phyloP scores from a whole-genome alignment of 2,797 vertebrate genomes.

The Cyclura pinguis region DNA sequence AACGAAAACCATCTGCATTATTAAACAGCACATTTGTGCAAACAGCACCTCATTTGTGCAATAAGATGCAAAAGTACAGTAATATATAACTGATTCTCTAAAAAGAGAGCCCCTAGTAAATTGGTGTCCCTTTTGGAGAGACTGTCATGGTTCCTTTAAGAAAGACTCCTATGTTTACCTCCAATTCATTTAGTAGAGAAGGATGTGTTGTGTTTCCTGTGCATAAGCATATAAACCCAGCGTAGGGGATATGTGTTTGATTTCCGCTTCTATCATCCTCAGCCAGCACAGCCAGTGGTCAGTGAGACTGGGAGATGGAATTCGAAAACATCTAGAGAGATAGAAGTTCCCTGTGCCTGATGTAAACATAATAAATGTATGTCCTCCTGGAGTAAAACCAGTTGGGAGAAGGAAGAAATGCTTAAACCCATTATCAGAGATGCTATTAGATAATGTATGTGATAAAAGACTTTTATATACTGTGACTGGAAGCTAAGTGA shows the following conservation, averaged over 20 bases:
- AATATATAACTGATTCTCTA: slow-evolving; percentile 2
- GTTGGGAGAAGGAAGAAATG: not conserved
- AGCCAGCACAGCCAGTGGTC: not conserved
- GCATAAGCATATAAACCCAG: not conserved
- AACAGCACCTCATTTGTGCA: not conserved
- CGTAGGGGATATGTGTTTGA: not conserved
- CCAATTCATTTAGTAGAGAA: not conserved
- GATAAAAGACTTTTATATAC: not conserved
- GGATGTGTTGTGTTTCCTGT: not conserved
- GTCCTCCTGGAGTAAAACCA: not conserved
- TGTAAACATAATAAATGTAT: not conserved
- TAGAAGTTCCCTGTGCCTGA: not conserved
- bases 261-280: not conserved
- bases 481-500: not conserved
- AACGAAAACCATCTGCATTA: slow-evolving; percentile 35
- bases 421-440: not conserved
- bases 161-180: not conserved
- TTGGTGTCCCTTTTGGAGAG: not conserved
- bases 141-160: not conserved
- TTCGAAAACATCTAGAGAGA: not conserved
- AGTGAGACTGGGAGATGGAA: not conserved
- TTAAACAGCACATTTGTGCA: slow-evolving; percentile 18
- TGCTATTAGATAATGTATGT: not conserved
- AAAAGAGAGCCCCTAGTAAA: not conserved
- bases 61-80: slow-evolving; percentile 12